A percentile compares a stretch with the other conserved stretches of the same genome.
phyloP scores from a whole-genome alignment of 1,140 invertebrate genomes.

The Galleria mellonella region DNA sequence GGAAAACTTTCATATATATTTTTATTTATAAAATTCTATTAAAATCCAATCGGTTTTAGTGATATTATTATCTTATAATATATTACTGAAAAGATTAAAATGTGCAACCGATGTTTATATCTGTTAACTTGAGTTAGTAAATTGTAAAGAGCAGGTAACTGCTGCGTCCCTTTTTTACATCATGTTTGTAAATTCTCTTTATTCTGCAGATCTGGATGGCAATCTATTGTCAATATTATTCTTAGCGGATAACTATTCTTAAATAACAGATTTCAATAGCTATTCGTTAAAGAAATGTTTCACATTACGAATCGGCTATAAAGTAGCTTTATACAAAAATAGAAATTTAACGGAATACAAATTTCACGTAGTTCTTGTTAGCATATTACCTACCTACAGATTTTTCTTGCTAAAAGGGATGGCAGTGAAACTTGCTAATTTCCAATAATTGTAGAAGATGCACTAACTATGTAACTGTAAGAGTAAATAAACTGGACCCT shows the following conservation, averaged over 20 bases:
- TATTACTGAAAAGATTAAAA: too few species aligned
- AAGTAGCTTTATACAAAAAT: too few species aligned
- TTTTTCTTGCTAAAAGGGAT: background rate
- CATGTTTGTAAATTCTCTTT: slow-evolving; percentile 20
- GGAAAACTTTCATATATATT: slow-evolving; percentile 14
- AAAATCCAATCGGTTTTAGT: too few species aligned
- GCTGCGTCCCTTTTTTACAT: slow-evolving; percentile 44
- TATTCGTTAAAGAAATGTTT: too few species aligned
- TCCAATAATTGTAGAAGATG: slow-evolving; percentile 9
- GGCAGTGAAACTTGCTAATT: slow-evolving; percentile 17
- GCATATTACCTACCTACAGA: too few species aligned
- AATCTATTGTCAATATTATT: slow-evolving; percentile 2
- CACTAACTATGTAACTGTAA: slow-evolving; percentile 13
- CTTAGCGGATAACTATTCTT: slow-evolving; percentile 5
- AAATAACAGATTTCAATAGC: slow-evolving; percentile 5
- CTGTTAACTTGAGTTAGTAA: too few species aligned
- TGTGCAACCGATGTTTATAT: too few species aligned
- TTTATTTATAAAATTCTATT: too few species aligned
- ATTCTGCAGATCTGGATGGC: slow-evolving; percentile 4
- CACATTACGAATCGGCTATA: too few species aligned
- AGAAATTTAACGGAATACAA: slow-evolving; percentile 8
- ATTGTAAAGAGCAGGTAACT: slow-evolving; percentile 44
- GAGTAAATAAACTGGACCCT: slow-evolving; percentile 22
- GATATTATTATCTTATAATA: too few species aligned
- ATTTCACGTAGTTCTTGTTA: slow-evolving; percentile 6